Percentiles rank a stretch among this genome's conserved stretches.
Evolutionary conservation across 2,113 vertebrate genomes (phyloP).

Genomic region (Rostratula benghalensis): DNA sequence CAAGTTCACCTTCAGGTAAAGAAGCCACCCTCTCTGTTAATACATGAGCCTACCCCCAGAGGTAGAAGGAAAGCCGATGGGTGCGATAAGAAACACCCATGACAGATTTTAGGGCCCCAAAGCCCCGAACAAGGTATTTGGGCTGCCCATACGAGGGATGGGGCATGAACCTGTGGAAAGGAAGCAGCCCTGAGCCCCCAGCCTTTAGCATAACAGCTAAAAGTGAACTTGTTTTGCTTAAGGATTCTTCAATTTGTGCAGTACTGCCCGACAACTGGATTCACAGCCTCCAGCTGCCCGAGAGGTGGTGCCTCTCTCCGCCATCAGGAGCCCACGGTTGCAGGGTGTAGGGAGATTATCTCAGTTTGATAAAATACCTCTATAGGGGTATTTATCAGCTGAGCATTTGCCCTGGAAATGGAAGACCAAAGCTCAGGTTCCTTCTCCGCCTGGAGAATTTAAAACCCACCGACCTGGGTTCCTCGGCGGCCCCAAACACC

Average conservation of each 20-base stretch:
- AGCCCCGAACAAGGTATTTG: neutral
- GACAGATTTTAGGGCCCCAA: neutral
- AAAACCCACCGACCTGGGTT: neutral
- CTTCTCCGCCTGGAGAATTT: neutral
- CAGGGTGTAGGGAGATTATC: neutral
- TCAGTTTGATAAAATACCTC: neutral
- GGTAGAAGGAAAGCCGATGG: neutral
- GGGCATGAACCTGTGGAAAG: neutral
- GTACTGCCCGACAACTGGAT: fast-evolving
- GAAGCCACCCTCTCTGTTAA: neutral
- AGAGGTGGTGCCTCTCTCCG: neutral
- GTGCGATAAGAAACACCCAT: neutral
- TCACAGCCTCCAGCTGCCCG: neutral
- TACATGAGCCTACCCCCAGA: neutral
- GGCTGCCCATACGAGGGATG: neutral
- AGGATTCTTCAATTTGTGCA: neutral
- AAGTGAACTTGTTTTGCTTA: neutral
- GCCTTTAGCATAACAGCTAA: neutral
- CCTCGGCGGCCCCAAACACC: neutral
- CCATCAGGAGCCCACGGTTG: neutral
- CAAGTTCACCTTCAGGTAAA: conserved; percentile 80
- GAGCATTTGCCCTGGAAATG: neutral
- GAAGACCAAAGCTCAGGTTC: neutral
- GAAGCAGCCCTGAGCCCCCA: neutral
- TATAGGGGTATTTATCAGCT: neutral